Evolutionary conservation across 1,140 invertebrate genomes (phyloP), one percentile per base, ranked within the genome.

Genomic region (Elymnias hypermnestra): DNA sequence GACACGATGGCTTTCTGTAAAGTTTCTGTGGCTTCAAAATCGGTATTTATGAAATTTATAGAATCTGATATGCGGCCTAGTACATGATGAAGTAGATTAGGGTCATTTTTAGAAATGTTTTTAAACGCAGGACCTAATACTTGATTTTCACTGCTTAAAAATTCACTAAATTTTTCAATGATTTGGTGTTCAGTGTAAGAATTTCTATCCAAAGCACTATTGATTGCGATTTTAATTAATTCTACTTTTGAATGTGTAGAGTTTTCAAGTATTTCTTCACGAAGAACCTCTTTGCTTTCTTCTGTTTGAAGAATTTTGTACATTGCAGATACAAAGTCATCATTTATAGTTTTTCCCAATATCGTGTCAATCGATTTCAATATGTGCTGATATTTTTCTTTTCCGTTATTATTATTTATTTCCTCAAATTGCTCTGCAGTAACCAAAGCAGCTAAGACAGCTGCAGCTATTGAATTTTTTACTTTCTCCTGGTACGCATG

Each of bases 1-100:
- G 87, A 69, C 0, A 91, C 88, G 1, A 92, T 91, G 1, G 90
- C 89, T 57, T 88, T 89, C 63, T 91, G 89, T 3, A 92, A 76
- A 0, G 87, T 88, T 56, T 91, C 89, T 0, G 87, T 82, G 0
- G 89, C 90, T 63, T 91, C 88, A 49, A 88, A 83, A 53, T 92
- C 90, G 18, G 88, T 89, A 37, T 84, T 87, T 0, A 91, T 79
- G 31, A 85, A 82, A 5, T 84, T 87, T 1, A 89, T 86, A 10
- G 87, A 87, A 36, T 89, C 79, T 1, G 89, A 90, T 8, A 91
- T 89, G 33, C 87, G 88, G 22, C 75, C 63, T 2, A 92, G 56
- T 3, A 91, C 88, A 8, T 83, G 72, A 0, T 87, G 82, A 2
- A 91, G 58, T 6, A 92, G 53, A 35, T 82, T 85, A 0, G 88